Base-by-base conservation (phyloP, 2,888 invertebrate species). In the Germaria angustata region DNA sequence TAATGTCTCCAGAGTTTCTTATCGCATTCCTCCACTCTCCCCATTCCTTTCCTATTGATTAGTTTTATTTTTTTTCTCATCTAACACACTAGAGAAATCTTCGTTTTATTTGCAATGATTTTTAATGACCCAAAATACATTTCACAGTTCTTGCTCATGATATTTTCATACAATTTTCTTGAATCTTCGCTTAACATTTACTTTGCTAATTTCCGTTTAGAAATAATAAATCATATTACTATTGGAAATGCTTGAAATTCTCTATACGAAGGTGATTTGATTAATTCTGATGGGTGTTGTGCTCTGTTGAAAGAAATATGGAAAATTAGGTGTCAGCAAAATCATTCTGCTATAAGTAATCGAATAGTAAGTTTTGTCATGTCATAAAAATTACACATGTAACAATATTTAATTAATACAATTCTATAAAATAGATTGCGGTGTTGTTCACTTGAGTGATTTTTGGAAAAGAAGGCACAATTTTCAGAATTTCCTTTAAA, bases 31-130 rank as follows among this genome's bases (percentile, higher is more conserved):
- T 17, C 7, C 24, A 49, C 36, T 22, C 59, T 17, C 22, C 2
- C 32, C 15, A n/a, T 15, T 28, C 8, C 8, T 61, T 39, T 71
- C 34, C 22, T 65, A 39, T 76, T 82, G 84, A 85, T 84, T 78
- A 84, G 75, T 78, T 84, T 55, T 77, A 71, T 81, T 80, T 77
- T 69, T 3, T 39, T 44, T 4, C 84, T 84, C 80, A 82, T 72
- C 71, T 59, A 24, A 75, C 75, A 66, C 22, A 13, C 49, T 46
- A 72, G 39, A 17, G 28, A n/a, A n/a, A n/a, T n/a, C 20, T 32
- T 61, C n/a, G 39, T 17, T 66, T 49, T 53, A 65, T 77, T 69
- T 80, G 76, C 13, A 71, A n/a, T n/a, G n/a, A 75, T 65, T 81
- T 81, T 76, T 81, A 78, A 81, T 84, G 65, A 76, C 68, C 44